Base-by-base conservation (phyloP, 2,113 vertebrate genomes). In the Anthoscopus minutus region DNA sequence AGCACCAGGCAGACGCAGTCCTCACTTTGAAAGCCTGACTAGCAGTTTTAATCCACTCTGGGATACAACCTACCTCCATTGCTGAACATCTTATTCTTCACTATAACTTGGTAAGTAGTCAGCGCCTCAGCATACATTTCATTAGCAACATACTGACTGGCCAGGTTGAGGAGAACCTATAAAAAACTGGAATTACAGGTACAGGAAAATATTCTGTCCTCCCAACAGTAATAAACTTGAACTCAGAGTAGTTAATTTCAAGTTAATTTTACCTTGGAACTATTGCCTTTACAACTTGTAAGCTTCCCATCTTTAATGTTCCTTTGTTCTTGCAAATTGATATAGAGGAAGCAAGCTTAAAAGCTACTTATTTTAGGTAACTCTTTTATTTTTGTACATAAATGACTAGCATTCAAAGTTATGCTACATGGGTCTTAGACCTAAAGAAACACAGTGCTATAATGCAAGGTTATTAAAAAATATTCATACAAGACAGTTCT, bases 41-140 rank as follows among this genome's bases (percentile, higher is more conserved):
- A 62, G 8, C 35, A 76, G 8, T 37, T 89, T 65, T 51, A 65
- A 76, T 50, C 31, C 20, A 44, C 27, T 54, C 53, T 33, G 25
- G 33, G 60, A 53, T 6, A n/a, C 15, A 82, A 92, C 98, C 94
- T 95, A 99, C 99, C 99, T 98, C 99, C 98, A 66, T 98, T 99
- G 94, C 85, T 99, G 96, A 99, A 99, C 99, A 99, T 99, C 96
- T 99, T 99, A 95, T 99, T 99, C 97, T 99, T 99, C 96, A 99
- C 99, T 83, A 99, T 99, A 88, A 99, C 98, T 97, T 99, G 98
- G 58, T 99, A 99, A 21, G 98, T 99, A 96, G 99, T 99, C 90
- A 99, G 96, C 7, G 99, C 99, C 96, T 99, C 99, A 56, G 99
- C 97, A 94, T 98, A 99, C 99, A 99, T 99, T 91, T 99, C 99